Conservation (phyloP, 2,113 vertebrate species). For the Varanus salvator region DNA sequence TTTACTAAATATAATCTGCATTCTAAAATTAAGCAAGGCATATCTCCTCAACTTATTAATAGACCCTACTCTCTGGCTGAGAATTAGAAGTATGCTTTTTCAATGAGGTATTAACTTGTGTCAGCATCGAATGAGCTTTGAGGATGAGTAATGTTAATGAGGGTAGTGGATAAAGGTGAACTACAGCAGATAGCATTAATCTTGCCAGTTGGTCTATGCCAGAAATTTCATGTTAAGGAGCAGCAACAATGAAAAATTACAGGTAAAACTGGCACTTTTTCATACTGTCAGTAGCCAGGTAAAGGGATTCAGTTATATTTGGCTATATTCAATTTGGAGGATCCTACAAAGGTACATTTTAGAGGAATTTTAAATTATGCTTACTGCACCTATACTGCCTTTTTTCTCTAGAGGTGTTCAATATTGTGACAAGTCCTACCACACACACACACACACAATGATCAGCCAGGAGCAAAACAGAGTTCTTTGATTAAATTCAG, state of each 20-base stretch:
- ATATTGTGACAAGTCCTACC: background rate
- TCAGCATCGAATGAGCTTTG: background rate
- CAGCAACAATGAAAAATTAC: background rate
- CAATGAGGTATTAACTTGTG: conserved; percentile 3
- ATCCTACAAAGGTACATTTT: background rate
- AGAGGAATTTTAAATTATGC: background rate
- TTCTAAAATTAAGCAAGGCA: conserved; percentile 14
- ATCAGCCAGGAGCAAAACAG: no score
- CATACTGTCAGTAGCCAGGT: background rate
- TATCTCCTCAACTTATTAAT: conserved; percentile 16
- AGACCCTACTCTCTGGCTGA: background rate
- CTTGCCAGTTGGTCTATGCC: background rate
- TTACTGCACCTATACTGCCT: background rate
- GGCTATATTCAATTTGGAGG: background rate
- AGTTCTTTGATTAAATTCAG: background rate
- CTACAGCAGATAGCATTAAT: conserved; percentile 6
- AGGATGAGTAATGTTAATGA: background rate
- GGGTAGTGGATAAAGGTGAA: background rate
- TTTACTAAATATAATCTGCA: conserved; percentile 15
- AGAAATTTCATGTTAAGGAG: background rate
- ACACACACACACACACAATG: no score
- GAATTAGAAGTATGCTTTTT: background rate
- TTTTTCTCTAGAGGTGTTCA: background rate
- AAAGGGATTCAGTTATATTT: background rate
- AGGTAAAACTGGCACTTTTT: background rate